Base-by-base conservation (phyloP, 2,113 vertebrate genomes). In the Australoheros scitulus region DNA sequence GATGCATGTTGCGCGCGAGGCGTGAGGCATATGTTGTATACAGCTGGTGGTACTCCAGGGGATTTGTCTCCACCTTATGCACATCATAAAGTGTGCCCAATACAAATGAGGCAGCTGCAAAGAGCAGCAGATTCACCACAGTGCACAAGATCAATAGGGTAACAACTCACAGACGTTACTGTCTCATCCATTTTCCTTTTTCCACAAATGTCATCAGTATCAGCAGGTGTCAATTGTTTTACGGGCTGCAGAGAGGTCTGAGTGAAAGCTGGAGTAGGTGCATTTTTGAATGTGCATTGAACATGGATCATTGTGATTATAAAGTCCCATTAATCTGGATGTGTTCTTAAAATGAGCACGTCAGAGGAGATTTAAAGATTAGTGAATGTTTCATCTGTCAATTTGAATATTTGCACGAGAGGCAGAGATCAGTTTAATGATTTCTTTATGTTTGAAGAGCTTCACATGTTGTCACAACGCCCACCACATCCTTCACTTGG, bases 101-200 rank as follows among this genome's bases (percentile, higher is more conserved):
- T 90, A 88, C 83, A 92, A 93, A 94, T 81, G 85, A 94, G 84
- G 83, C 84, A 91, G 89, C 85, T 91, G 91, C 85, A 88, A 78
- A 68, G 68, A 85, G 63, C 63, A 34, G 80, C 76, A 60, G 74
- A 85, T 81, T 86, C 81, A 59, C 81, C 72, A 64, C 56, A n/a
- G 47, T 87, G 79, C 76, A 76, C 41, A 63, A 70, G 79, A 87
- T 61, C 80, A 58, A 64, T 17, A 75, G 59, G 38, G 74, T n/a
- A 84, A 77, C 85, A 81, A 64, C 59, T 72, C 29, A 9, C 76
- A 86, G 36, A 81, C 34, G 56, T n/a, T 22, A 52, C 64, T 32
- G 63, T 17, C 72, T 81, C 74, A 60, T 75, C 55, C 74, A 20
- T 84, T 58, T 80, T 13, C 5, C 13, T n/a, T 36, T 56, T 43